phyloP scores from a whole-genome alignment of 2,888 invertebrate species.

The Eupithecia pulchellata region DNA sequence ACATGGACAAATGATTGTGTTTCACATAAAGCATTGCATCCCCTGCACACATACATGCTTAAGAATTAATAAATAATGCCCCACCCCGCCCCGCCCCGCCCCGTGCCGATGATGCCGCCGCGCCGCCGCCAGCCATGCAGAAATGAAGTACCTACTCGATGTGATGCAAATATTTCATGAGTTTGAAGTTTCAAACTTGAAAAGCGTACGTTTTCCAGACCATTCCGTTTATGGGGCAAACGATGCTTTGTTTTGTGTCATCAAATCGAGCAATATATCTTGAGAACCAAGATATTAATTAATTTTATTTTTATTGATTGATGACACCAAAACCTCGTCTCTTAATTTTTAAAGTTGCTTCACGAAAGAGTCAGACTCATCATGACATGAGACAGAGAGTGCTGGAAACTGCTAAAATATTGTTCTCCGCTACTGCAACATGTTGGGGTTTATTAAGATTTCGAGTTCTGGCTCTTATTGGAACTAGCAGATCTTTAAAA shows the following conservation, averaged over 20 bases:
- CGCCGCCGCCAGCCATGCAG: no score
- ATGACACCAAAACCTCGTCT: not conserved
- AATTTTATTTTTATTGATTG: not conserved
- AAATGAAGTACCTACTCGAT: not conserved
- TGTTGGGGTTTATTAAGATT: not conserved
- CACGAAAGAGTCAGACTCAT: no score
- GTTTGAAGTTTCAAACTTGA: not conserved
- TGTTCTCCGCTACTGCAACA: not conserved
- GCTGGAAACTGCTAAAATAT: not conserved
- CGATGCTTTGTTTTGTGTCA: slow-evolving; percentile 1
- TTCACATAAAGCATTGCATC: not conserved
- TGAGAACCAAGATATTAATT: not conserved
- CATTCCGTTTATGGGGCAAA: not conserved
- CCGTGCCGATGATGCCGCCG: no score
- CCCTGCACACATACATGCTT: not conserved
- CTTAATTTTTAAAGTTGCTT: not conserved
- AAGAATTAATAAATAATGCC: not conserved
- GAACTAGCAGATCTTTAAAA: slow-evolving; percentile 11
- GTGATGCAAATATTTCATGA: slow-evolving; percentile 11
- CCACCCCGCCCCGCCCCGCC: no score
- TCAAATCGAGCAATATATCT: not conserved
- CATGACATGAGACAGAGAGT: not conserved
- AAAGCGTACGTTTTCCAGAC: not conserved
- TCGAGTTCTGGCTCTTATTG: not conserved
- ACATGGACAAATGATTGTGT: not conserved